Evolutionary conservation across 2,888 invertebrate species (phyloP), one percentile per base, ranked within the genome.

Genomic region (Ectropis crepuscularia): DNA sequence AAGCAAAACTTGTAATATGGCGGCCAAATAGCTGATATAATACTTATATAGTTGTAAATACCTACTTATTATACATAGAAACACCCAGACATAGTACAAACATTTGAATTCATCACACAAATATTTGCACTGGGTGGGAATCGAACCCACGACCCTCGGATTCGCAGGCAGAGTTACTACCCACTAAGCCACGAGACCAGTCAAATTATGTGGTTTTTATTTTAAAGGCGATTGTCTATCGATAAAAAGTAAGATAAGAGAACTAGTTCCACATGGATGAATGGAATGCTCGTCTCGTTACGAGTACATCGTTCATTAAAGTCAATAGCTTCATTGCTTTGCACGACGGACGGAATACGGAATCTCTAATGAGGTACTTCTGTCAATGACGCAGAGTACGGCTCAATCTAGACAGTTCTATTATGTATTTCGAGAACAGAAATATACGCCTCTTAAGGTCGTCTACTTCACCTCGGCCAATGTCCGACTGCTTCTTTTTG

Each of bases 401-500:
- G 37, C 68, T 68, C 64, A 65, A 68, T 67, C 57, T 59, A 65
- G 63, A 62, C 57, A 55, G 48, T 64, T 62, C 61, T 65, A 62
- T 59, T 67, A 68, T 67, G 65, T 64, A 42, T 72, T 75, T 79
- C 59, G 67, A 57, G 45, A 57, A 57, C 57, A 65, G 67, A 54
- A 47, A 59, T 79, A 78, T 77, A 77, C 80, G 74, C 9, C 57
- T 68, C 69, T 59, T 74, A 71, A 74, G 80, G 82, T 81, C 83
- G 80, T 81, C 79, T 72, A 82, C 85, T 81, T 78, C 75, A 69
- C 70, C 75, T 74, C 76, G 74, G 88, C 82, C 86, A 87, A 82
- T 89, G 85, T 84, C 88, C 83, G 74, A 81, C 83, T 81, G 79
- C 76, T 80, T 82, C 80, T 73, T 86, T 89, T 81, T 80, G 81